A percentile compares a stretch with the other conserved stretches of the same genome.
phyloP scores from a whole-genome alignment of 2,888 invertebrate species.

The Patella ulyssiponensis region DNA sequence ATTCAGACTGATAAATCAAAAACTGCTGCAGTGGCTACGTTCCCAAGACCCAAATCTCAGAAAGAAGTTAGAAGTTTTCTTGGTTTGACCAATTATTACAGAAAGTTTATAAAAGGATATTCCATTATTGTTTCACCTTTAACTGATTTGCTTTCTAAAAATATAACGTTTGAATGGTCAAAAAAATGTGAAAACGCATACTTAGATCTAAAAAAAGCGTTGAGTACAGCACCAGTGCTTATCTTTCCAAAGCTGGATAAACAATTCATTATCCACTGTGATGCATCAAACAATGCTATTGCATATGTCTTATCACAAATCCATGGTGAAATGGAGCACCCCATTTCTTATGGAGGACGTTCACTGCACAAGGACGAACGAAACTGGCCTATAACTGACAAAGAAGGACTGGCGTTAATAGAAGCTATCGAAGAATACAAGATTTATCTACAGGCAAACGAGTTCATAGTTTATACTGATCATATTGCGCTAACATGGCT shows the following conservation, averaged over 20 bases:
- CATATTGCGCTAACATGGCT: conserved; percentile 41
- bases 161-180: conserved; percentile 37
- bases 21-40: conserved; percentile 21
- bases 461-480: conserved; percentile 43
- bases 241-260: conserved; percentile 37
- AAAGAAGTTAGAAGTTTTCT: conserved; percentile 33
- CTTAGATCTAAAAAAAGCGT: conserved; percentile 24
- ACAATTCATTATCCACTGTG: conserved; percentile 33
- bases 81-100: conserved; percentile 37
- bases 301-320: conserved; percentile 37
- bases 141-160: conserved; percentile 32
- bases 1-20: conserved; percentile 33
- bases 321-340: conserved; percentile 28
- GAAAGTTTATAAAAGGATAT: conserved; percentile 38
- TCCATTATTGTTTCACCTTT: conserved; percentile 37
- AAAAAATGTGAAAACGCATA: conserved; percentile 33
- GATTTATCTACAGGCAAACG: conserved; percentile 34
- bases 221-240: conserved; percentile 37
- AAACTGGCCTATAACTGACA: conserved; percentile 36
- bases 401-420: conserved; percentile 41
- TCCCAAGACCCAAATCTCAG: conserved; percentile 31
- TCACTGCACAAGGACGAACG: conserved; percentile 32
- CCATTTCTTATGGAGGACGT: conserved; percentile 41
- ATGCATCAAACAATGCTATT: conserved; percentile 35
- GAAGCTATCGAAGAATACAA: conserved; percentile 40